Evolutionary conservation across 2,888 invertebrate genomes (phyloP).

Genomic region (Ethmia dodecea): DNA sequence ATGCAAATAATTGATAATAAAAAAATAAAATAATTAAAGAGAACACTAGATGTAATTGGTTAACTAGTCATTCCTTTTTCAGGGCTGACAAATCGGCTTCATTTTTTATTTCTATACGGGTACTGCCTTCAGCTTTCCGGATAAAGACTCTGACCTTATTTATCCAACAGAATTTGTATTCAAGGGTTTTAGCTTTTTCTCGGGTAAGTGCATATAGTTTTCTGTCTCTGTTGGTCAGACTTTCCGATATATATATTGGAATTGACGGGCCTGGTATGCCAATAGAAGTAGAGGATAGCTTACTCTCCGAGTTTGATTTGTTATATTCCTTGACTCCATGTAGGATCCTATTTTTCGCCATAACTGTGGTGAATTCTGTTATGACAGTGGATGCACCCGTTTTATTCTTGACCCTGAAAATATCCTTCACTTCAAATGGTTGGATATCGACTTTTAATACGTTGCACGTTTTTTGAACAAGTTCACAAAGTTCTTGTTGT

Average conservation of each 20-base stretch:
- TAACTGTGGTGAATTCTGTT: not conserved
- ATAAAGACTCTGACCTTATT: not conserved
- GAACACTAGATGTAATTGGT: not conserved
- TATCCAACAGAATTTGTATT: not conserved
- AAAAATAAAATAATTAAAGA: not conserved
- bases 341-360: not conserved
- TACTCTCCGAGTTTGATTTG: not conserved
- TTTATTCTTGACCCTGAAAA: not conserved
- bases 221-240: not conserved
- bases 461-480: slow-evolving; percentile 1
- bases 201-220: not conserved
- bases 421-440: not conserved
- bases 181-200: not conserved
- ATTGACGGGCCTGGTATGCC: not conserved
- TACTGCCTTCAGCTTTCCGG: not conserved
- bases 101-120: not conserved
- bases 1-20: not conserved
- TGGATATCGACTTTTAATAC: not conserved
- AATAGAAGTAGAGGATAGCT: not conserved
- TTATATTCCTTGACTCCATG: not conserved
- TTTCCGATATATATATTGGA: not conserved
- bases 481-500: not conserved
- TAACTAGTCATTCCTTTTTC: not conserved
- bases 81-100: not conserved
- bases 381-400: not conserved